These are phyloP conservation scores for Paguma larvata DNA, from an alignment of 2,797 vertebrate species.

Conservation along the genomic window DNA sequence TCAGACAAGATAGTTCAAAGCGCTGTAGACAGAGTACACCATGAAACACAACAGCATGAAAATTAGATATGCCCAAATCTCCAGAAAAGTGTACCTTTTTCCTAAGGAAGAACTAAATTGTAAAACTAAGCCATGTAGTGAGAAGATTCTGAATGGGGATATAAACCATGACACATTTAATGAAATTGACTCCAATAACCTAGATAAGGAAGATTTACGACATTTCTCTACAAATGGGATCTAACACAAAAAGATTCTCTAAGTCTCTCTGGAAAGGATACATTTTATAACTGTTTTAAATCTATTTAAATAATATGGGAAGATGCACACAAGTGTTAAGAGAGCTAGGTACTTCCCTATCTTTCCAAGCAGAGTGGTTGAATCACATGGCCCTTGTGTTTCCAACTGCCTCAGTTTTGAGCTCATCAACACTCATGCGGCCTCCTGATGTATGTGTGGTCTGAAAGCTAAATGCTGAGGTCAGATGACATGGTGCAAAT, in stretches of 20 bases:
- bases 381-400: background rate
- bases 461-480: slow-evolving; percentile 14
- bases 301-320: background rate
- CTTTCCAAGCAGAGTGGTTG: background rate
- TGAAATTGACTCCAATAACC: slow-evolving; percentile 66
- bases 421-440: background rate
- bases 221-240: slow-evolving; percentile 57
- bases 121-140: slow-evolving; percentile 53
- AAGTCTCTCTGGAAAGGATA: background rate
- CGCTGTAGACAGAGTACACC: slow-evolving; percentile 39
- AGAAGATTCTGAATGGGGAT: slow-evolving; percentile 57
- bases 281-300: background rate
- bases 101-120: slow-evolving; percentile 63
- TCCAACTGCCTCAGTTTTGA: background rate
- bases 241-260: slow-evolving; percentile 33
- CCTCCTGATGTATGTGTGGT: background rate
- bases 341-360: background rate
- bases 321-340: background rate
- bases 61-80: slow-evolving; percentile 73
- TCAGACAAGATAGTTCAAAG: slow-evolving; percentile 67
- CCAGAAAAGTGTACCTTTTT: background rate
- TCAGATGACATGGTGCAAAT: background rate
- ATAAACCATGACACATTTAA: slow-evolving; percentile 50
- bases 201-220: slow-evolving; percentile 50
- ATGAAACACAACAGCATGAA: slow-evolving; percentile 74